These are phyloP conservation scores for Mormyrops attenuatus DNA, from an alignment of 2,797 vertebrate species.

Conservation along the genomic window DNA sequence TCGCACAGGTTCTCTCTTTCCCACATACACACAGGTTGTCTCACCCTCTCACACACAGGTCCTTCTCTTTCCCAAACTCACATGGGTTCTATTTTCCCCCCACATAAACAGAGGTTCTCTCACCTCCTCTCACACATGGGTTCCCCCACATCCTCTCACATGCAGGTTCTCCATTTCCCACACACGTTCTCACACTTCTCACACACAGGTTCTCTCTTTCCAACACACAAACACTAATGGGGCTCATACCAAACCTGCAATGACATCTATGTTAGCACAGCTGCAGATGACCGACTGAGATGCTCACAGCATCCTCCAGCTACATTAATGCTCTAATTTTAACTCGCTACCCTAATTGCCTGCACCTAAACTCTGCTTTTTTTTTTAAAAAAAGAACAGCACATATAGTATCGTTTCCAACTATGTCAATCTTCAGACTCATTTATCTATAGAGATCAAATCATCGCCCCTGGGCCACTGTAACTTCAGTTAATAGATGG, in stretches of 20 bases:
- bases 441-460: background rate
- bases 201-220: background rate
- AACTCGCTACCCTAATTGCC: background rate
- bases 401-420: background rate
- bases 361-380: background rate
- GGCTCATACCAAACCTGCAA: background rate
- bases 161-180: background rate
- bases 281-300: background rate
- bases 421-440: background rate
- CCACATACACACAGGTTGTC: background rate
- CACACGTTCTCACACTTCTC: background rate
- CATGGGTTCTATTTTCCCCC: background rate
- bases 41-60: background rate
- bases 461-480: background rate
- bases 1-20: background rate
- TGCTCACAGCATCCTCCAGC: background rate
- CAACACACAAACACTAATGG: background rate
- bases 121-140: background rate
- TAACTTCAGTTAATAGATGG: background rate
- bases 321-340: background rate
- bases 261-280: background rate
- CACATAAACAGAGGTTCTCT: background rate
- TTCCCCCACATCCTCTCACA: background rate
- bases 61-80: too few relatives aligned
- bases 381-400: background rate